Base-by-base conservation (phyloP, 2,113 vertebrate species). In the Tor tambroides region DNA sequence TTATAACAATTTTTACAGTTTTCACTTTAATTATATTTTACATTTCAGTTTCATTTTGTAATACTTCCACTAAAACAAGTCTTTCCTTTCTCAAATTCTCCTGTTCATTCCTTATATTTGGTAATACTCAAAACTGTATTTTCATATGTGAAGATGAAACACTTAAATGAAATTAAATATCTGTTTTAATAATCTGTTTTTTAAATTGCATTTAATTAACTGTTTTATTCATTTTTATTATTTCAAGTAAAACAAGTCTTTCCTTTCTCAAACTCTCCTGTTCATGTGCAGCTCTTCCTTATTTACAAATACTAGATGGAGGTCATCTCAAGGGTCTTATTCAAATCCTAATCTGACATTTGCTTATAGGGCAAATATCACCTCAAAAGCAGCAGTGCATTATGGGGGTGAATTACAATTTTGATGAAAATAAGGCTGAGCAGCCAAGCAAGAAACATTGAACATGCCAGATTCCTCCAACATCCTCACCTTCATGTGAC, bases 401-500 rank as follows among this genome's bases (percentile, higher is more conserved):
- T n/a, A 80, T 80, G 32, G 21, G 12, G 61, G 21, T 10, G 11
- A 80, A 61, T 61, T 61, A 80, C 46, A 77, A 15, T 26, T 9
- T 1, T 51, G 75, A 51, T 5, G 26, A 77, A 80, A 80, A 2
- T 38, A 59, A 35, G 2, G 32, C 30, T 80, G 77, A 80, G 77
- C 43, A 43, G 43, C 43, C 43, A 43, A 43, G 43, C 43, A 43
- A 11, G 10, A 43, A 43, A 43, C 43, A 46, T 3, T 12, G 43
- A 46, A 46, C 43, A 46, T 21, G 76, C 46, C 46, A 54, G 49
- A 54, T 21, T 78, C 49, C 46, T 78, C 76, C 19, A 30, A 28
- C 28, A 78, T 78, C 28, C 77, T 80, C 77, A 80, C 32, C 78
- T 38, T 80, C 78, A 26, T 59, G 78, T 61, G 54, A 61, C 54